phyloP scores from a whole-genome alignment of 2,888 invertebrate species.

The Masnerella sp. region DNA sequence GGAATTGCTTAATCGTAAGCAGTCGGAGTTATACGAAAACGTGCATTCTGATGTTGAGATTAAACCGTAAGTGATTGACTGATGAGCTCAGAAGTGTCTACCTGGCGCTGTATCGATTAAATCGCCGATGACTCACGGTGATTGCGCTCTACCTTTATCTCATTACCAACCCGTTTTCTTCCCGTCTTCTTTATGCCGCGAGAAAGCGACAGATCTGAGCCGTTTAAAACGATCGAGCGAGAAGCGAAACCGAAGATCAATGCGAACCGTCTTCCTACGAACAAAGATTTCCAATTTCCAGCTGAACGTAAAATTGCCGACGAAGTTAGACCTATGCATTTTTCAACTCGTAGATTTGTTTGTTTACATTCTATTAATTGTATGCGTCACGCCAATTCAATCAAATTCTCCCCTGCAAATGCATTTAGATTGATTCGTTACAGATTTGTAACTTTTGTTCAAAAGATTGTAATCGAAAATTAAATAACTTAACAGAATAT shows the following conservation, averaged over 20 bases:
- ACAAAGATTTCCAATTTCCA: conserved; percentile 48
- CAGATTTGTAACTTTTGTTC: too few relatives aligned
- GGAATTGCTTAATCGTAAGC: conserved; percentile 21
- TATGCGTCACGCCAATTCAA: too few relatives aligned
- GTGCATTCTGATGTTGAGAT: conserved; percentile 30
- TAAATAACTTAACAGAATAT: too few relatives aligned
- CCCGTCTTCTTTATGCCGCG: conserved; percentile 30
- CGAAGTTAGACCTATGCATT: neutral
- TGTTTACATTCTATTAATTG: neutral
- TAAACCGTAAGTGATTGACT: conserved; percentile 37
- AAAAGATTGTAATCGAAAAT: too few relatives aligned
- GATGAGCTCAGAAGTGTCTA: conserved; percentile 39
- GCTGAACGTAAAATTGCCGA: conserved; percentile 26
- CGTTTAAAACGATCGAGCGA: conserved; percentile 20
- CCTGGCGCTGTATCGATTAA: conserved; percentile 32
- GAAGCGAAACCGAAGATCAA: conserved; percentile 30
- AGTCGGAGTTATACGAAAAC: conserved; percentile 2
- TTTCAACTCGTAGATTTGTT: too few relatives aligned
- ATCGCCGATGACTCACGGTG: conserved; percentile 39
- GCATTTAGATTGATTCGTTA: too few relatives aligned
- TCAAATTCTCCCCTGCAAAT: too few relatives aligned
- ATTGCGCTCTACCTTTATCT: conserved; percentile 46
- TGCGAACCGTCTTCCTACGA: conserved; percentile 11
- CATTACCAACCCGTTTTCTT: conserved; percentile 41
- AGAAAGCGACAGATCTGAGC: conserved; percentile 41